Base-by-base conservation (phyloP, 2,888 invertebrate genomes). In the Oligia fasciuncula region DNA sequence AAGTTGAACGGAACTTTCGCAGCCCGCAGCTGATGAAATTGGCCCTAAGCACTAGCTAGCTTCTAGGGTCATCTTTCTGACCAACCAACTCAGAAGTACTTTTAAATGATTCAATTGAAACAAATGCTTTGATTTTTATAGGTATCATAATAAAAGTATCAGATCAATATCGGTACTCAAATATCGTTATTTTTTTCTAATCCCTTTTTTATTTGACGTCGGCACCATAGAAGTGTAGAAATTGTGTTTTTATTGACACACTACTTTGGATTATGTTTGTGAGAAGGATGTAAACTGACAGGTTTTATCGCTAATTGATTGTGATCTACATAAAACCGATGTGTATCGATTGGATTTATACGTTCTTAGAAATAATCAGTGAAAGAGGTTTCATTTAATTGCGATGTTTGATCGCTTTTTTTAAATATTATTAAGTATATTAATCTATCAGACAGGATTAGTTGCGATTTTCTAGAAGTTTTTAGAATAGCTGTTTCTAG, bases 251-350 rank as follows among this genome's bases (percentile, higher is more conserved):
- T 69, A 77, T 79, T 72, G 49, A 73, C 70, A 78, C 73, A 79
- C 54, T 79, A 84, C 35, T 84, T 80, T 80, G 63, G 63, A 76
- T 43, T 68, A 67, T 72, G 69, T 77, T 80, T 83, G 83, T 86
- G 80, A 79, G 79, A 83, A 83, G 72, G 85, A 85, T 83, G 67
- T 82, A 65, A 77, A 35, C 57, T 23, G 60, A 80, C 86, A 35
- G 54, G 75, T 85, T 85, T 79, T 51, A 77, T 76, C 19, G 75
- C 49, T 73, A 85, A 85, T 85, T 85, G 85, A 85, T 85, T 82
- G 74, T 76, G 85, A 79, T 85, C 79, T 79, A 85, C 76, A 83
- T 85, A 79, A 76, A 85, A 72, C 67, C 51, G 23, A 76, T 82
- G 67, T 82, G 43, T 81, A 46, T 77, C 51, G 29, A 63, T 84